Conservation (phyloP, 2,113 vertebrate species). For the Poeciliopsis turrubarensis region DNA sequence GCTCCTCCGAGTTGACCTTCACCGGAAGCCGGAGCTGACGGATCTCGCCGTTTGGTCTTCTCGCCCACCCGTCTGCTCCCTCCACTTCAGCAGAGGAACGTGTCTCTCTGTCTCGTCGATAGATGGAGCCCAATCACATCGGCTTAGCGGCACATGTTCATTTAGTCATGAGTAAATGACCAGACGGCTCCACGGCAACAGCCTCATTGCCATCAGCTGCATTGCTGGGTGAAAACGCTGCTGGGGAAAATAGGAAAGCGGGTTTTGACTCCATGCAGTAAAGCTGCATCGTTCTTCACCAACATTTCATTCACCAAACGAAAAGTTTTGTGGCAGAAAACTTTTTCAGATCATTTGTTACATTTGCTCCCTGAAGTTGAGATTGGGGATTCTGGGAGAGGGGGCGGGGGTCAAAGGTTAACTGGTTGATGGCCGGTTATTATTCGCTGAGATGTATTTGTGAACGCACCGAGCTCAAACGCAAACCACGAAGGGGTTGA, state of each 20-base stretch:
- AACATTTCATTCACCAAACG: background rate
- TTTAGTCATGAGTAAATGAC: slow-evolving; percentile 40
- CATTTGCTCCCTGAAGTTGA: background rate
- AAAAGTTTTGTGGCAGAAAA: background rate
- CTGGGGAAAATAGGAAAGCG: too few relatives aligned
- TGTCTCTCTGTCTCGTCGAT: slow-evolving; percentile 32
- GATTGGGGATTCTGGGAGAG: too few relatives aligned
- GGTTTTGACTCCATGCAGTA: background rate
- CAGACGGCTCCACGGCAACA: background rate
- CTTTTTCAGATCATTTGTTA: background rate
- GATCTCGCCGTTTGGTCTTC: slow-evolving; percentile 83
- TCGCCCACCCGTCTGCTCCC: slow-evolving; percentile 2
- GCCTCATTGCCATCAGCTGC: background rate
- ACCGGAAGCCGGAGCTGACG: slow-evolving; percentile 81
- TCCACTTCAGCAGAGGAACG: slow-evolving; percentile 4
- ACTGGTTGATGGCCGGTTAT: too few relatives aligned
- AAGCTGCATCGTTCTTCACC: too few relatives aligned
- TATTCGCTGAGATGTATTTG: too few relatives aligned
- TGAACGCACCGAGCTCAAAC: too few relatives aligned
- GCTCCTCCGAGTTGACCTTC: slow-evolving; percentile 86
- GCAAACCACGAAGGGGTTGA: too few relatives aligned
- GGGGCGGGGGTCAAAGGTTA: too few relatives aligned
- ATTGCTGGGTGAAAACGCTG: background rate
- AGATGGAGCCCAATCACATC: slow-evolving; percentile 39
- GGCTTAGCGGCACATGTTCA: slow-evolving; percentile 47